Percentiles rank a stretch among this genome's conserved stretches.
phyloP scores from a whole-genome alignment of 2,113 vertebrate genomes.

The Bubo scandiacus region DNA sequence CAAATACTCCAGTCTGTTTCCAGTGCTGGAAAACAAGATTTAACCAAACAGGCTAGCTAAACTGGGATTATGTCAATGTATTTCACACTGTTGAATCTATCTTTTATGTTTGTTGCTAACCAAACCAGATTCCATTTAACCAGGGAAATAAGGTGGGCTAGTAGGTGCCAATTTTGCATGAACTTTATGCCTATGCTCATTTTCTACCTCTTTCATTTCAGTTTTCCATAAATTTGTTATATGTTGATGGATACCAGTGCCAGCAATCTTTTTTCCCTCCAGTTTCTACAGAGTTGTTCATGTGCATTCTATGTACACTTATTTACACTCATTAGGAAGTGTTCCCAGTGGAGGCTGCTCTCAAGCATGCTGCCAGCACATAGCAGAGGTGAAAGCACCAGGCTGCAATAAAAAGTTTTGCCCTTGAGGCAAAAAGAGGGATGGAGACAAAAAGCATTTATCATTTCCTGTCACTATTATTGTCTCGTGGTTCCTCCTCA shows the following conservation, averaged over 20 bases:
- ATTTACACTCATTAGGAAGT: constrained; percentile 50
- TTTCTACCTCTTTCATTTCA: neutral
- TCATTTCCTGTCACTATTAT: constrained; percentile 39
- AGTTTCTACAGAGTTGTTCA: neutral
- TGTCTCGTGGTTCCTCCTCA: constrained; percentile 27
- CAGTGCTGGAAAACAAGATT: neutral
- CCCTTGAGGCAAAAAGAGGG: constrained; percentile 43
- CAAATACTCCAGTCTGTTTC: neutral
- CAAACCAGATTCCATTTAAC: neutral
- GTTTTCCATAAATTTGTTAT: neutral
- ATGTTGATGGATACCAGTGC: neutral
- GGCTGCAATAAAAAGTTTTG: constrained; percentile 44
- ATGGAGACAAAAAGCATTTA: constrained; percentile 47
- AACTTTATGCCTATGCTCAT: neutral
- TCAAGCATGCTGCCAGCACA: constrained; percentile 12
- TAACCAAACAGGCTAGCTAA: neutral
- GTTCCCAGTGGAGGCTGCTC: constrained; percentile 1
- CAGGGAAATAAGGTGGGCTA: neutral
- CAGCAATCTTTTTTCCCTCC: neutral
- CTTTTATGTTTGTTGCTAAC: neutral
- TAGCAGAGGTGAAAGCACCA: constrained; percentile 49
- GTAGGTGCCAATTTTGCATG: neutral
- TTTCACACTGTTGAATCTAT: neutral
- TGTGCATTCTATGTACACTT: neutral
- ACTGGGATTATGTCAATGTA: neutral